Conservation (phyloP, 2,113 vertebrate genomes). For the Paramisgurnus dabryanus region DNA sequence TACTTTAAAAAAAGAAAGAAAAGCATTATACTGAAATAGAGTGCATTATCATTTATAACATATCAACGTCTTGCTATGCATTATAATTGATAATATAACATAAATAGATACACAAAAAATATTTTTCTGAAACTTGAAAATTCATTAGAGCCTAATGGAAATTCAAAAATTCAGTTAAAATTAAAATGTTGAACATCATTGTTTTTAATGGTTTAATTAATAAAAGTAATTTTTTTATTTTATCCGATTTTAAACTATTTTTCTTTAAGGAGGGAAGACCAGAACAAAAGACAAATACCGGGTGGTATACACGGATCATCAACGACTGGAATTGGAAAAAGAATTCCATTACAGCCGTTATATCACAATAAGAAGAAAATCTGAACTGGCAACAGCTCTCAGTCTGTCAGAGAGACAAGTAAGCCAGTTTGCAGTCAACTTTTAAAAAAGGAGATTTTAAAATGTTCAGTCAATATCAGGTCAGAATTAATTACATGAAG, state of each 20-base stretch:
- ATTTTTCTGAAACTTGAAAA: neutral
- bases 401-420: conserved; percentile 94
- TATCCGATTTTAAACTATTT: neutral
- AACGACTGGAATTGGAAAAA: conserved; percentile 90
- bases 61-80: neutral
- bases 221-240: neutral
- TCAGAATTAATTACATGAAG: no score
- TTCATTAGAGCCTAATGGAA: neutral
- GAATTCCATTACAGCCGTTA: conserved; percentile 96
- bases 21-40: no score
- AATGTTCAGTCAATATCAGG: no score
- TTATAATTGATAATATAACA: neutral
- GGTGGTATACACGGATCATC: conserved; percentile 95
- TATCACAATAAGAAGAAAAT: conserved; percentile 94
- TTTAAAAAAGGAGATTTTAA: no score
- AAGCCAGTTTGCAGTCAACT: neutral
- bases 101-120: neutral
- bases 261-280: conserved; percentile 82
- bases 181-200: no score
- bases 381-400: conserved; percentile 84
- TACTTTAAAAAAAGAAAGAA: conserved; percentile 4
- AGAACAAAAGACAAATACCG: conserved; percentile 96
- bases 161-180: no score
- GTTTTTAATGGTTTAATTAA: neutral
- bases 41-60: neutral